Evolutionary conservation across 2,888 invertebrate species (phyloP), one percentile per base, ranked within the genome.

Genomic region (Agrotis exclamationis): DNA sequence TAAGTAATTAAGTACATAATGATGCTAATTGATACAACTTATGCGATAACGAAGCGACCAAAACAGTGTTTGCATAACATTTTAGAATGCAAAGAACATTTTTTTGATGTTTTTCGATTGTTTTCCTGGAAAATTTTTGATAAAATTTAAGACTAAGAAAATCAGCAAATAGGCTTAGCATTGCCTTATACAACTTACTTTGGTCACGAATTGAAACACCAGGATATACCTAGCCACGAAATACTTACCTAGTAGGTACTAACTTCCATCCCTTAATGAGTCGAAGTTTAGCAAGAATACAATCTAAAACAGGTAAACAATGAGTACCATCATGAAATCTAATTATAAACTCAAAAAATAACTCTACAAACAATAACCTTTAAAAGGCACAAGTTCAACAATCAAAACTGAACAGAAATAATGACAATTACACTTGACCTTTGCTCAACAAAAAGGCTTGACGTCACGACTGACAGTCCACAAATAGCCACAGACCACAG

Each of bases 401-500:
- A 73, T 63, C 53, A 69, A 39, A 80, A 22, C n/a, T 20, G 13
- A 80, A 72, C 57, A 71, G 62, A 78, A 50, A 76, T 51, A 48
- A 62, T 62, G 48, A 72, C 69, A 63, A 57, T 72, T 59, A 71
- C 70, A 63, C 84, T 84, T 84, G 82, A 84, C 84, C 84, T 84
- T 82, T 73, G 39, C 22, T 20, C 47, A 24, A 74, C 60, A 73
- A 57, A 39, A 75, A 59, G 68, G 39, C 18, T 56, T 76, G 82
- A 83, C 84, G 63, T 77, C 67, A 77, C 69, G 48, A 18, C 18
- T 22, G 28, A 18, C 18, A 22, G 59, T 56, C 63, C 66, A 67
- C 62, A 72, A 83, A 84, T 83, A 85, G 74, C 47, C 47, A 63
- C 62, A 79, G 77, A 70, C 47, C 65, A 63, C 48, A 54, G 63